A percentile compares a stretch with the other conserved stretches of the same genome.
These are phyloP conservation scores for Sphaerophoria taeniata DNA, from an alignment of 2,888 invertebrate genomes.

Conservation along the genomic window DNA sequence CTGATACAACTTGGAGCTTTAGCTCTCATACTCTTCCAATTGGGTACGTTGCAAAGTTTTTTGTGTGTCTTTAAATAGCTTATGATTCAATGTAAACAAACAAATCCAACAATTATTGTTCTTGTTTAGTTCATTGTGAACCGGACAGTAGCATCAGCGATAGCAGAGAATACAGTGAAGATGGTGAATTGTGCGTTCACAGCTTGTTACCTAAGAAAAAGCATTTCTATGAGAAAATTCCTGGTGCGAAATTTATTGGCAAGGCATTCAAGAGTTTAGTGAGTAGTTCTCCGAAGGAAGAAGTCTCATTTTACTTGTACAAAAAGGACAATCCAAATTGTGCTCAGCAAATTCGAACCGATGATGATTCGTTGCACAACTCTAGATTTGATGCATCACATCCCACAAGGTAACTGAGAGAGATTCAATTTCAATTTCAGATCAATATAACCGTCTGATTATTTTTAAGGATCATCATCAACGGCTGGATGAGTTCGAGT, in stretches of 20 bases:
- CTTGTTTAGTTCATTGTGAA: conserved; percentile 14
- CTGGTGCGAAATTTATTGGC: conserved; percentile 17
- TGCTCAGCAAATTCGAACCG: conserved; percentile 78
- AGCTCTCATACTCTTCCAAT: conserved; percentile 21
- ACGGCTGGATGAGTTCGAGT: conserved; percentile 82
- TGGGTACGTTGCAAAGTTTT: conserved; percentile 18
- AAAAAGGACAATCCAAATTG: conserved; percentile 80
- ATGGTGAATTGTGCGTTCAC: conserved; percentile 11
- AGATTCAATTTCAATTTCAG: not conserved
- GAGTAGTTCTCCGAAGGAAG: conserved; percentile 74
- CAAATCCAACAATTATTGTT: too few species aligned
- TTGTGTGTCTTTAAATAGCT: not conserved
- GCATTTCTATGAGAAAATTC: conserved; percentile 13
- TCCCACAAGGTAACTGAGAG: conserved; percentile 41
- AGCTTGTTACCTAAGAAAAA: conserved; percentile 2
- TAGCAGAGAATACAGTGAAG: not conserved
- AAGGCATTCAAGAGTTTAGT: conserved; percentile 15
- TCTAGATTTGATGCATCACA: conserved; percentile 20
- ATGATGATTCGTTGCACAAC: conserved; percentile 75
- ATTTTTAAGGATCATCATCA: conserved; percentile 81
- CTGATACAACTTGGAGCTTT: conserved; percentile 35
- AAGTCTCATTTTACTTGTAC: conserved; percentile 80
- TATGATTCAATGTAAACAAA: conserved; percentile 4
- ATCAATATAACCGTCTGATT: not conserved
- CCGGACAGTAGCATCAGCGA: not conserved